Evolutionary conservation across 2,113 vertebrate genomes (phyloP).

Genomic region (Catagonus wagneri): DNA sequence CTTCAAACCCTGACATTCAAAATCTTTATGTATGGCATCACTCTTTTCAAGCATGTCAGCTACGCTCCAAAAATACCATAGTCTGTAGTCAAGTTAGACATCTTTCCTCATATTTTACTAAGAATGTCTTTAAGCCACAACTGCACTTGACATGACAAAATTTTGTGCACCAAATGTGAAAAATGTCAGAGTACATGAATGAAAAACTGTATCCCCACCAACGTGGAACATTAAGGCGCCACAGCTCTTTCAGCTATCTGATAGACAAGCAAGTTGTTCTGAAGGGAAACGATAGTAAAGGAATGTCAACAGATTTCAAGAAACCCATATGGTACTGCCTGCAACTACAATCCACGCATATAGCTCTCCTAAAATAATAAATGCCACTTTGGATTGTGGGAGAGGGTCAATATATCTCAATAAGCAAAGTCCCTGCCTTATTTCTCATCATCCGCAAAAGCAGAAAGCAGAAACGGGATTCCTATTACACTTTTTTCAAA

Average conservation of each 20-base stretch:
- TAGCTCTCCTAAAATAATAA: neutral
- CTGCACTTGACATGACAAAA: conserved; percentile 27
- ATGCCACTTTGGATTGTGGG: neutral
- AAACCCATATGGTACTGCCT: neutral
- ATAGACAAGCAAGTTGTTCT: neutral
- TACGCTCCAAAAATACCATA: neutral
- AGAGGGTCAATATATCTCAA: neutral
- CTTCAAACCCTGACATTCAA: conserved; percentile 19
- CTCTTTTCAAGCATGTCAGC: conserved; percentile 13
- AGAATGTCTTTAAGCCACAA: conserved; percentile 54
- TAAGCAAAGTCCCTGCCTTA: neutral
- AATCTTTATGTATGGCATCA: neutral
- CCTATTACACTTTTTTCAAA: neutral
- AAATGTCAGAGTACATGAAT: neutral
- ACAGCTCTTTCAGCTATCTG: neutral
- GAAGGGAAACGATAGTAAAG: neutral
- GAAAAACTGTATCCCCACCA: neutral
- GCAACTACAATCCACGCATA: neutral
- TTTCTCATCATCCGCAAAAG: neutral
- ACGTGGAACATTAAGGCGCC: neutral
- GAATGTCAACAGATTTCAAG: neutral
- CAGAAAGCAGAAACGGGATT: conserved; percentile 39
- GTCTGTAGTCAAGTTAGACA: conserved; percentile 19
- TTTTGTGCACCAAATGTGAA: neutral
- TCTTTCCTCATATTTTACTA: conserved; percentile 41